Evolutionary conservation across 2,113 vertebrate genomes (phyloP).

Genomic region (Lamprologus lemairii): DNA sequence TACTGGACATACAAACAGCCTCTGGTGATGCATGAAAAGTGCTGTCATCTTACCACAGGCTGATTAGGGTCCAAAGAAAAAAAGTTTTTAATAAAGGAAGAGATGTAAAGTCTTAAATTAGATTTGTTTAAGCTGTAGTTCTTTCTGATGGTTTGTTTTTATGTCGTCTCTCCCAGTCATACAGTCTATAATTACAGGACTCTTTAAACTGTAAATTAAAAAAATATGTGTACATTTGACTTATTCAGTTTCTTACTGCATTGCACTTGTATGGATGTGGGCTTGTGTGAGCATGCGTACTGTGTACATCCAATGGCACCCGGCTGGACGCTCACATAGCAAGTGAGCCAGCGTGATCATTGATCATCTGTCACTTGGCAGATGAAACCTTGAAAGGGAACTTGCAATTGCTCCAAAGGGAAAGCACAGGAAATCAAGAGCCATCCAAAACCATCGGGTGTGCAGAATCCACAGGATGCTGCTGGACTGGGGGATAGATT

Average conservation of each 20-base stretch:
- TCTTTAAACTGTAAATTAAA: background rate
- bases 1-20: slow-evolving; percentile 17
- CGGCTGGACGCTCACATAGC: slow-evolving; percentile 5
- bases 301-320: slow-evolving; percentile 25
- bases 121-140: background rate
- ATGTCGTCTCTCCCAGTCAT: background rate
- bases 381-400: slow-evolving; percentile 14
- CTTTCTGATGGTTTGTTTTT: background rate
- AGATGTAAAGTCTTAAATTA: background rate
- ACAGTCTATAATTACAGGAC: background rate
- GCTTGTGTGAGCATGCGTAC: background rate
- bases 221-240: background rate
- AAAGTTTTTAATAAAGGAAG: background rate
- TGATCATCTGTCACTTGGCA: slow-evolving; percentile 54
- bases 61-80: background rate
- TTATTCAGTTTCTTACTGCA: background rate
- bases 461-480: slow-evolving; percentile 25
- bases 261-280: background rate
- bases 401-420: slow-evolving; percentile 14
- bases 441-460: slow-evolving; percentile 26
- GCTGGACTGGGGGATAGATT: background rate
- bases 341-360: slow-evolving; percentile 21
- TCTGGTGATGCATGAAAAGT: slow-evolving; percentile 2
- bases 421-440: slow-evolving; percentile 41
- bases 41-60: background rate